Evolutionary conservation across 2,888 invertebrate genomes (phyloP).

Genomic region (Zaprionus obscuricornis): DNA sequence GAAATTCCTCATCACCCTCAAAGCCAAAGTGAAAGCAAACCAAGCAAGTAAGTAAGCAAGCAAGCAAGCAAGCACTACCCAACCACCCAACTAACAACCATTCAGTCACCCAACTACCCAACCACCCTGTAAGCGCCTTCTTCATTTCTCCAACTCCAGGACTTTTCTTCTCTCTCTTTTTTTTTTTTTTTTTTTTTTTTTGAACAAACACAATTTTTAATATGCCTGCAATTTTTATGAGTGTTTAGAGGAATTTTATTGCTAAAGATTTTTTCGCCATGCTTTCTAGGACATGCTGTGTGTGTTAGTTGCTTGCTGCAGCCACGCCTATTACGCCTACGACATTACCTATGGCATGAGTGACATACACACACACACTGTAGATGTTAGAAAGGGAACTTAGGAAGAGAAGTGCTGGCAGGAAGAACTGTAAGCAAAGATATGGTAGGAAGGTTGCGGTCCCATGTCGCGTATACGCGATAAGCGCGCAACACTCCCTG

Average conservation of each 20-base stretch:
- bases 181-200: constrained; percentile 52
- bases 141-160: constrained; percentile 13
- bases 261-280: constrained; percentile 82
- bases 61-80: no score
- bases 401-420: neutral
- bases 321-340: no score
- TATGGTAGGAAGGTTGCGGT: no score
- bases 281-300: no score
- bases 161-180: constrained; percentile 44
- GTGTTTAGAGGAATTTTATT: constrained; percentile 83
- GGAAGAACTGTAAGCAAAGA: no score
- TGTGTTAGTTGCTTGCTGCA: constrained; percentile 43
- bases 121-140: no score
- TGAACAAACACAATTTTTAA: constrained; percentile 83
- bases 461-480: constrained; percentile 63
- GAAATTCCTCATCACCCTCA: constrained; percentile 37
- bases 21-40: constrained; percentile 5
- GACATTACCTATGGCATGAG: no score
- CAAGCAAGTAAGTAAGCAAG: no score
- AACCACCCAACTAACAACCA: constrained; percentile 13
- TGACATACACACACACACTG: no score
- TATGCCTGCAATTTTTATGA: constrained; percentile 83
- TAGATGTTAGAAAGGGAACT: no score
- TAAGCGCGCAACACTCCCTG: constrained; percentile 42
- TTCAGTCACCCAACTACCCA: constrained; percentile 6